Conservation (phyloP, 1,140 invertebrate species). For the Macrosteles quadrilineatus region DNA sequence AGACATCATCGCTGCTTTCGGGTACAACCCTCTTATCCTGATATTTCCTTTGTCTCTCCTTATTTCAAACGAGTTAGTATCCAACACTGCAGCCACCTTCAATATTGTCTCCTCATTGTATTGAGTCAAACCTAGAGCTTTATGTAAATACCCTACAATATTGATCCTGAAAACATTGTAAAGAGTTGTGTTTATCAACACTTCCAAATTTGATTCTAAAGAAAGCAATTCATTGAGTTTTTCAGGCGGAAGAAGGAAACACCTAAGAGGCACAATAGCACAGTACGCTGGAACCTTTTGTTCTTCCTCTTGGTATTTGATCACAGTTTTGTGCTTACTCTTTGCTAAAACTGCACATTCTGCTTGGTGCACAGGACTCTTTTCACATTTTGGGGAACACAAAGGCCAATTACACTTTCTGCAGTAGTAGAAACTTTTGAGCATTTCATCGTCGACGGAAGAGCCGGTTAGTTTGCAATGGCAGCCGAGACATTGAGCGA, state of each 20-base stretch:
- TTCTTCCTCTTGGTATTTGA: constrained; percentile 17
- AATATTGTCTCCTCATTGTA: constrained; percentile 58
- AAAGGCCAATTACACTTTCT: constrained; percentile 37
- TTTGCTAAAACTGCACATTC: constrained; percentile 36
- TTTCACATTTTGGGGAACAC: constrained; percentile 32
- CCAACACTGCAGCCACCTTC: constrained; percentile 62
- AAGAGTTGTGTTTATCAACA: constrained; percentile 58
- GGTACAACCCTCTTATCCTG: constrained; percentile 62
- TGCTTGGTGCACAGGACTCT: background rate
- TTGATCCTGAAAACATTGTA: constrained; percentile 61
- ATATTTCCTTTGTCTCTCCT: constrained; percentile 48
- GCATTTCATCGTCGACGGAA: constrained; percentile 47
- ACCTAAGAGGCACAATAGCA: constrained; percentile 35
- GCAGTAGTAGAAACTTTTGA: constrained; percentile 29
- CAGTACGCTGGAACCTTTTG: constrained; percentile 35
- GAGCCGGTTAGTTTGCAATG: constrained; percentile 51
- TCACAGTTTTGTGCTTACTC: constrained; percentile 3
- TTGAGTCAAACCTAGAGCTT: constrained; percentile 48
- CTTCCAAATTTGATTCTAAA: constrained; percentile 62
- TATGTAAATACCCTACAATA: constrained; percentile 60
- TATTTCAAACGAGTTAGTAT: constrained; percentile 69
- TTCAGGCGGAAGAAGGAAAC: constrained; percentile 28
- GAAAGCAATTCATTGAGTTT: constrained; percentile 51
- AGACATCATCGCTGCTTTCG: constrained; percentile 62
- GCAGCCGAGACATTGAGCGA: constrained; percentile 63